These are phyloP conservation scores for Motacilla tschutschensis DNA, from an alignment of 2,113 vertebrate species.

Conservation along the genomic window DNA sequence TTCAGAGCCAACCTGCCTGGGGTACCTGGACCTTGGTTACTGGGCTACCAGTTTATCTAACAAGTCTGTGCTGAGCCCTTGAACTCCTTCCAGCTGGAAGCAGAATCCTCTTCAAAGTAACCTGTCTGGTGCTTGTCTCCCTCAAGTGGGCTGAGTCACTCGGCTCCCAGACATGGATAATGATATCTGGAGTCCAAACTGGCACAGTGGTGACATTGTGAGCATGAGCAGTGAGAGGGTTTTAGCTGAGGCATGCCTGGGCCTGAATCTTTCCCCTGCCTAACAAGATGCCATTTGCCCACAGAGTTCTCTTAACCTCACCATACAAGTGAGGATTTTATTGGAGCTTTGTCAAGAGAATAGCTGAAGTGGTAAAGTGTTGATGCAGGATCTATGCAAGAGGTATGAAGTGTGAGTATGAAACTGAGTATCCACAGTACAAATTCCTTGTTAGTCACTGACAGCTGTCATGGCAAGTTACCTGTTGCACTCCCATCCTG, in stretches of 20 bases:
- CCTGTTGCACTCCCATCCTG: neutral
- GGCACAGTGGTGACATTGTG: neutral
- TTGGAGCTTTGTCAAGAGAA: neutral
- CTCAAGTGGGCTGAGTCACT: conserved; percentile 1
- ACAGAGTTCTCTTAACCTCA: neutral
- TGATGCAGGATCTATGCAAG: neutral
- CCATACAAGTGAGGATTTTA: neutral
- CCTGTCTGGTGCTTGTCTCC: neutral
- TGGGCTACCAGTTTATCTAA: neutral
- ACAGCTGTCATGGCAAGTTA: neutral
- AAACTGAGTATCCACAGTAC: neutral
- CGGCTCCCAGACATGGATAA: neutral
- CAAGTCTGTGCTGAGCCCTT: neutral
- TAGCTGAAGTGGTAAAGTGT: neutral
- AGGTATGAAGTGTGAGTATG: neutral
- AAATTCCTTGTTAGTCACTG: neutral
- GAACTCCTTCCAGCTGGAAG: neutral
- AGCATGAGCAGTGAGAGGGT: neutral
- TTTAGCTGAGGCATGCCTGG: neutral
- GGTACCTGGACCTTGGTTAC: neutral
- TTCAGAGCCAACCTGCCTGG: neutral
- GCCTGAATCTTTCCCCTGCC: neutral
- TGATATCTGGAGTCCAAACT: neutral
- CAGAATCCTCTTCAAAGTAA: neutral
- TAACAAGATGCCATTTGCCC: neutral